Conservation (phyloP, 2,888 invertebrate genomes). For the Caenorhabditis sp. region DNA sequence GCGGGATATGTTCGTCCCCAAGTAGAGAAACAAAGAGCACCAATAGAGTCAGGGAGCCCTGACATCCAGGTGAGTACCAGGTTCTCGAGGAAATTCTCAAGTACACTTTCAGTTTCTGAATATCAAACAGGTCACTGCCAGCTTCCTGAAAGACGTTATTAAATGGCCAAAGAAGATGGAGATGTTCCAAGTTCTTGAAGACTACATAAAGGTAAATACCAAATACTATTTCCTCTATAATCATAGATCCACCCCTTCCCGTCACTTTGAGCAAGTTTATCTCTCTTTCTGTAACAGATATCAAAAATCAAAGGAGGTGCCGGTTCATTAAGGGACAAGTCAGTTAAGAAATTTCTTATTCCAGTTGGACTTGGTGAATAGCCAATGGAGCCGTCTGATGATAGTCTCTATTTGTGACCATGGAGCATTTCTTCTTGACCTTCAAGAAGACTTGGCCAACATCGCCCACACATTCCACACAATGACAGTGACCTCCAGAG, state of each 20-base stretch:
- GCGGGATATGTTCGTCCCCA: neutral
- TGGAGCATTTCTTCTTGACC: constrained; percentile 6
- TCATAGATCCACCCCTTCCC: no score
- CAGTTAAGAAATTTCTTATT: neutral
- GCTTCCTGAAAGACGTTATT: neutral
- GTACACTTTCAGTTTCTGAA: constrained; percentile 13
- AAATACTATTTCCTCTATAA: neutral
- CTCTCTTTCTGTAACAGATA: no score
- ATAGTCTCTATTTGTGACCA: neutral
- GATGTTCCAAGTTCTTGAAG: neutral
- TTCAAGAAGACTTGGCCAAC: neutral
- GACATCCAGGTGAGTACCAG: no score
- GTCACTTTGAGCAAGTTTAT: no score
- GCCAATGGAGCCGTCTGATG: neutral
- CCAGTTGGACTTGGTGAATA: neutral
- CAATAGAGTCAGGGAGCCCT: neutral
- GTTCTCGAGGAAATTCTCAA: no score
- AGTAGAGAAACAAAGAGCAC: neutral
- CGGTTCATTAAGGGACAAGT: no score
- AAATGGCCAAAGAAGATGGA: neutral
- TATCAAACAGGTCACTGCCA: neutral
- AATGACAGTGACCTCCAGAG: neutral
- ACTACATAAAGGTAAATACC: neutral
- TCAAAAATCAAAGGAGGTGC: no score
- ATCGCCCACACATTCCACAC: neutral